Evolutionary conservation across 2,113 vertebrate genomes (phyloP), one percentile per base, ranked within the genome.

Genomic region (Blennius ocellaris): DNA sequence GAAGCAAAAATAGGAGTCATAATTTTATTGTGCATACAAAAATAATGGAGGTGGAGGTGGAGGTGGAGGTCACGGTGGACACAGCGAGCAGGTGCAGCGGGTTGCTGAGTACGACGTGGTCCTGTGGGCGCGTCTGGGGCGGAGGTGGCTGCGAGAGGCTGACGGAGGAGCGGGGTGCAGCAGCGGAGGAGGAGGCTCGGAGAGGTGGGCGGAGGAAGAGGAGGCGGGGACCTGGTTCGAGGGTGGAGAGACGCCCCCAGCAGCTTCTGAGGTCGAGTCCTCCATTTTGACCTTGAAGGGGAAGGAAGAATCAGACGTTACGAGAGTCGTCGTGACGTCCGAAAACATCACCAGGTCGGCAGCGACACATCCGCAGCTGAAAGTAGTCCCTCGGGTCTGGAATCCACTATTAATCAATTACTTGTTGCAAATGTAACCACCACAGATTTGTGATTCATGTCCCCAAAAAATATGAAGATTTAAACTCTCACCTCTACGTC

Each of bases 91-190:
- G 96, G 0, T 96, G 96, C 0, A 96, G 96, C 0, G 95, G 95
- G 78, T 96, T 95, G 86, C 94, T 92, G 93, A 93, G 96, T 66
- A 94, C 78, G 36, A 95, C 84, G 57, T 92, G 83, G 91, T 80
- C 93, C 85, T 95, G 96, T 11, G 96, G 95, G 6, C 95, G 95
- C 0, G 95, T 96, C 87, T 96, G 96, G 2, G 96, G 93, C 0
- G 96, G 96, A 0, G 96, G 96, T 0, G 96, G 96, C 86, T 96
- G 96, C 95, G 94, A 0, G 96, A 95, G 0, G 94, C 96, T 0
- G 95, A 92, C 1, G 96, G 96, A 16, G 95, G 91, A 0, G 95
- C 92, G 0, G 96, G 95, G 21, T 96, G 95, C 67, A 97, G 90
- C 73, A 96, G 89, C 0, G n/a, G n/a, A n/a, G 96, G 96, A 0